A percentile compares a stretch with the other conserved stretches of the same genome.
phyloP scores from a whole-genome alignment of 2,797 vertebrate genomes.

The Sebastes kiyomatsui region DNA sequence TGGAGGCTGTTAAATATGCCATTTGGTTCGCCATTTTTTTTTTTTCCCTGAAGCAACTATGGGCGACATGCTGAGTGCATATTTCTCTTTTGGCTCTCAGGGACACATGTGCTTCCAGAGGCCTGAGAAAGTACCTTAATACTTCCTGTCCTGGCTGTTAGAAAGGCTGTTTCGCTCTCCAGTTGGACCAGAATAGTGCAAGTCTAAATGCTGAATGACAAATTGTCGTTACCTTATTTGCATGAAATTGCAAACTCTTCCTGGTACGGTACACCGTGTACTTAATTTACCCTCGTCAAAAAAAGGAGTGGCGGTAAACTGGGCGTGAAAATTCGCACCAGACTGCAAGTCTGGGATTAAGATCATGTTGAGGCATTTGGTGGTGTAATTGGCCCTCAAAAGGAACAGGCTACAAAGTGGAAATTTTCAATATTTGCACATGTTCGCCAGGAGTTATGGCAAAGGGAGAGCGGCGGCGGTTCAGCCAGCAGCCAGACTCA shows the following conservation, averaged over 20 bases:
- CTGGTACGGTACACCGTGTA: background rate
- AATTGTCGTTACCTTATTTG: conserved; percentile 22
- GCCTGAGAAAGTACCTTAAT: conserved; percentile 14
- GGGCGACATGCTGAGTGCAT: conserved; percentile 44
- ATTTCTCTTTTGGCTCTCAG: conserved; percentile 40
- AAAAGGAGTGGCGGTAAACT: background rate
- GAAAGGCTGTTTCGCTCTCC: background rate
- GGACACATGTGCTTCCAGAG: background rate
- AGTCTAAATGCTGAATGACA: conserved; percentile 14
- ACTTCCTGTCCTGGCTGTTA: conserved; percentile 3
- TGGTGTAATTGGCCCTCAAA: conserved; percentile 6
- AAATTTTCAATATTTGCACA: conserved; percentile 5
- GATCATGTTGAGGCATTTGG: conserved; percentile 27
- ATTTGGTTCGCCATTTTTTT: conserved; percentile 40
- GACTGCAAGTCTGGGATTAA: background rate
- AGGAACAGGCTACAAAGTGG: background rate
- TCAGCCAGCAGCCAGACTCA: conserved; percentile 37
- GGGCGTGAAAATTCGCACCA: background rate
- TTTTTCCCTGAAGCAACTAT: conserved; percentile 22
- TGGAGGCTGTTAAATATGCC: conserved; percentile 59
- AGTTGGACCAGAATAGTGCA: background rate
- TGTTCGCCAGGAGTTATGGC: conserved; percentile 32
- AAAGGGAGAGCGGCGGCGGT: background rate
- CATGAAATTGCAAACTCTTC: conserved; percentile 36
- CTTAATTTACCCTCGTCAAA: background rate